A percentile compares a stretch with the other conserved stretches of the same genome.
Conservation (phyloP, 2,888 invertebrate species). For the Amaurobius ferox region DNA sequence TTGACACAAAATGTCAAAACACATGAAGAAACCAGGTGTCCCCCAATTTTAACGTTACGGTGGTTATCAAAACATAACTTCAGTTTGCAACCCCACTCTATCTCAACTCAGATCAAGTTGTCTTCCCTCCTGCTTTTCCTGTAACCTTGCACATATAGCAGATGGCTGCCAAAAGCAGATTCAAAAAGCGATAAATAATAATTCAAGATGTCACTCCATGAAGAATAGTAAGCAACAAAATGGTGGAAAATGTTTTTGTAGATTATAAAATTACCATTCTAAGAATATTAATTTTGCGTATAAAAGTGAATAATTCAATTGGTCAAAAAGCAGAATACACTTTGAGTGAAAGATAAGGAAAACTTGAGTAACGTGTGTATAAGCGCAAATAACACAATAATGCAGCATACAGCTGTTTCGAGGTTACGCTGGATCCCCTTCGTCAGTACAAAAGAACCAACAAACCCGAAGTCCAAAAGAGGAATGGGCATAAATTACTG, state of each 20-base stretch:
- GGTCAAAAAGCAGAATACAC: too few relatives aligned
- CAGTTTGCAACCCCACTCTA: not conserved
- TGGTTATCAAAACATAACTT: not conserved
- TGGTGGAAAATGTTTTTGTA: not conserved
- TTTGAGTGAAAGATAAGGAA: too few relatives aligned
- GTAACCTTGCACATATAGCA: not conserved
- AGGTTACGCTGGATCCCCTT: too few relatives aligned
- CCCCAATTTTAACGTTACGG: not conserved
- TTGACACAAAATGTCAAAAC: not conserved
- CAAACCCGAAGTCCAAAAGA: too few relatives aligned
- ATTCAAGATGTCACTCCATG: not conserved
- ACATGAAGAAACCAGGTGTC: not conserved
- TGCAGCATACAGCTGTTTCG: too few relatives aligned
- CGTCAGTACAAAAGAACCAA: too few relatives aligned
- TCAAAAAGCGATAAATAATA: slow-evolving; percentile 4
- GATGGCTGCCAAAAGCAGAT: not conserved
- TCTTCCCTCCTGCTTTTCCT: not conserved
- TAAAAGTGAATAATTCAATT: too few relatives aligned
- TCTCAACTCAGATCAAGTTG: not conserved
- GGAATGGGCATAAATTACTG: too few relatives aligned
- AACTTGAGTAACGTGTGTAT: too few relatives aligned
- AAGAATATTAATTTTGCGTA: too few relatives aligned
- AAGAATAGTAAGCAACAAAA: not conserved
- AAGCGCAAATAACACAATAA: too few relatives aligned
- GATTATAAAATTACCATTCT: too few relatives aligned